Evolutionary conservation across 2,888 invertebrate species (phyloP).

Genomic region (Lycia hirtaria): DNA sequence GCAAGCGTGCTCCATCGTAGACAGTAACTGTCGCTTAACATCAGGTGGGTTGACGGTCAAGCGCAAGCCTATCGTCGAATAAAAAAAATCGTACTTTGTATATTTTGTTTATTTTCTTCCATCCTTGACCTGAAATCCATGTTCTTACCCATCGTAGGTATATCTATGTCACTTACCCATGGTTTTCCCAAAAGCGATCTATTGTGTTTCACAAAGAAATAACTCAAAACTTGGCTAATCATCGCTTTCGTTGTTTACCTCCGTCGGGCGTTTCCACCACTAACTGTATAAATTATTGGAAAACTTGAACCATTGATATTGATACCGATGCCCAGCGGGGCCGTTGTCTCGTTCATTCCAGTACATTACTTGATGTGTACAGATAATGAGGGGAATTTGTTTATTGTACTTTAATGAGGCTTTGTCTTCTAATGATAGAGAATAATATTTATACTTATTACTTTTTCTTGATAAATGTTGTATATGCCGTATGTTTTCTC

Average conservation of each 20-base stretch:
- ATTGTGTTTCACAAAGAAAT: conserved; percentile 18
- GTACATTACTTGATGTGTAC: conserved; percentile 39
- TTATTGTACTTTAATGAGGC: conserved; percentile 23
- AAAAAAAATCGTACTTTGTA: too few relatives aligned
- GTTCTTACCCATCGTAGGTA: neutral
- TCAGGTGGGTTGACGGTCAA: too few relatives aligned
- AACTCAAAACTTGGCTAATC: conserved; percentile 37
- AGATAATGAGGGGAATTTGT: conserved; percentile 25
- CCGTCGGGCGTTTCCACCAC: conserved; percentile 39
- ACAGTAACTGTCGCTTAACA: too few relatives aligned
- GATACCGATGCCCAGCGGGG: conserved; percentile 23
- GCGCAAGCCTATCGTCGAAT: too few relatives aligned
- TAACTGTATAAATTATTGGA: conserved; percentile 51
- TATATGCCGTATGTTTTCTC: too few relatives aligned
- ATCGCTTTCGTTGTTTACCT: conserved; percentile 43
- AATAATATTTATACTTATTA: too few relatives aligned
- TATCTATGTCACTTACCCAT: neutral
- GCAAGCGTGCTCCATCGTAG: too few relatives aligned
- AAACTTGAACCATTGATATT: conserved; percentile 51
- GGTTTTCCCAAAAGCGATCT: neutral
- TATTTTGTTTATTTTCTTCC: too few relatives aligned
- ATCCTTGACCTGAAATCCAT: too few relatives aligned
- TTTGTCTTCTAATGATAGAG: conserved; percentile 6
- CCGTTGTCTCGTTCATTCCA: conserved; percentile 35
- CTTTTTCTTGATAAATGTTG: too few relatives aligned